Percentiles rank a stretch among this genome's conserved stretches.
phyloP scores from a whole-genome alignment of 2,888 invertebrate species.

The Cinara cedri region DNA sequence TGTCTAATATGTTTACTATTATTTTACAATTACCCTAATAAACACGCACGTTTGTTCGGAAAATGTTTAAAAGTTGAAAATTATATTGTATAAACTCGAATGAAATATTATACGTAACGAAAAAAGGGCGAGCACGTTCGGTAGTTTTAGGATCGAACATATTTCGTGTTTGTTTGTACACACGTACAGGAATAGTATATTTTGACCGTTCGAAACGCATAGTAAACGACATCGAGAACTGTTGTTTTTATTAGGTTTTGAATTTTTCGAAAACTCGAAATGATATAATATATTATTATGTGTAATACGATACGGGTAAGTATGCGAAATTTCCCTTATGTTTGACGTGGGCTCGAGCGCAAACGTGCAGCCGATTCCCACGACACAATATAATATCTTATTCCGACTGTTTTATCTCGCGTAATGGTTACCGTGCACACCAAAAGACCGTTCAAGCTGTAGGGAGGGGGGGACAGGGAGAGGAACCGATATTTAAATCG shows the following conservation, averaged over 20 bases:
- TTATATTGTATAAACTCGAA: no score
- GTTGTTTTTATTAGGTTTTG: neutral
- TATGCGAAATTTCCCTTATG: neutral
- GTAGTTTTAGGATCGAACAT: no score
- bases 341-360: neutral
- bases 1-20: no score
- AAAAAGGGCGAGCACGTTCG: no score
- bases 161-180: no score
- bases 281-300: neutral
- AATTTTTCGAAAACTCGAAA: neutral
- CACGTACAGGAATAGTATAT: no score
- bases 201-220: neutral
- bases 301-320: conserved; percentile 8
- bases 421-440: neutral
- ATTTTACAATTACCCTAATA: no score
- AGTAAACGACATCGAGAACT: neutral
- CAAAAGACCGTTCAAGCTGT: conserved; percentile 7
- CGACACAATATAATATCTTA: neutral
- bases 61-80: no score
- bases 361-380: conserved; percentile 33
- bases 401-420: conserved; percentile 21
- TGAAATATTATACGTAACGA: no score
- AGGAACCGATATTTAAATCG: conserved; percentile 47
- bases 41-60: no score
- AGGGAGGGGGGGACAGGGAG: neutral